Percentiles rank a stretch among this genome's conserved stretches.
Evolutionary conservation across 2,888 invertebrate genomes (phyloP).

Genomic region (Drosophila vallismaia): DNA sequence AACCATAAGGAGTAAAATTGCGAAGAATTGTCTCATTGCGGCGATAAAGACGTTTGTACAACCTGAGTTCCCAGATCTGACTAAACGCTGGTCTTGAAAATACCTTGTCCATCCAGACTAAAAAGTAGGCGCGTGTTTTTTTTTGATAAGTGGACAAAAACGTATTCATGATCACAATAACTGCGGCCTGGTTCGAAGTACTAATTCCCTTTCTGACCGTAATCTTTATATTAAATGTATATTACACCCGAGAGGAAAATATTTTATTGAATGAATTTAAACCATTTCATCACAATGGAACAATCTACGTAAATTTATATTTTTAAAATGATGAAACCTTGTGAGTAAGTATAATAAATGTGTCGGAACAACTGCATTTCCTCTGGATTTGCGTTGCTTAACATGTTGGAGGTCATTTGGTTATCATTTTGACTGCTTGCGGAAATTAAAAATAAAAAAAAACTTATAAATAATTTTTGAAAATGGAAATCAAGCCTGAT

Average conservation of each 20-base stretch:
- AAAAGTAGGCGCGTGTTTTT: conserved; percentile 31
- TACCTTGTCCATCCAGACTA: conserved; percentile 27
- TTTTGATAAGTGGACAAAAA: conserved; percentile 49
- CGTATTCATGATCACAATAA: not conserved
- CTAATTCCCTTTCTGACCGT: conserved; percentile 13
- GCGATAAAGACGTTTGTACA: conserved; percentile 8
- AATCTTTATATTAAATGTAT: conserved; percentile 1
- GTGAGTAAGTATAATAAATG: too few species aligned
- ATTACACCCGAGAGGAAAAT: not conserved
- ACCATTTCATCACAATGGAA: not conserved
- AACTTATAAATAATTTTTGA: not conserved
- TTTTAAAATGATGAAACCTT: not conserved
- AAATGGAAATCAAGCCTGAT: not conserved
- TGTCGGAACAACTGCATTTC: conserved; percentile 5
- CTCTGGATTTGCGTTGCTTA: not conserved
- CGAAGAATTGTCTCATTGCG: conserved; percentile 35
- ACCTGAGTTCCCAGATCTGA: conserved; percentile 30
- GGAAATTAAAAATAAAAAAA: conserved; percentile 2
- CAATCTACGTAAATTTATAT: not conserved
- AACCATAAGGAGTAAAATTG: conserved; percentile 30
- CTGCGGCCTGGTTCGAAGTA: not conserved
- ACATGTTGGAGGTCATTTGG: not conserved
- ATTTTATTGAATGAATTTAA: not conserved
- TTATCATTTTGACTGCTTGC: conserved; percentile 17
- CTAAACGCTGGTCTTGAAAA: conserved; percentile 40